Conservation (phyloP, 2,888 invertebrate genomes). For the Anaspis maculata region DNA sequence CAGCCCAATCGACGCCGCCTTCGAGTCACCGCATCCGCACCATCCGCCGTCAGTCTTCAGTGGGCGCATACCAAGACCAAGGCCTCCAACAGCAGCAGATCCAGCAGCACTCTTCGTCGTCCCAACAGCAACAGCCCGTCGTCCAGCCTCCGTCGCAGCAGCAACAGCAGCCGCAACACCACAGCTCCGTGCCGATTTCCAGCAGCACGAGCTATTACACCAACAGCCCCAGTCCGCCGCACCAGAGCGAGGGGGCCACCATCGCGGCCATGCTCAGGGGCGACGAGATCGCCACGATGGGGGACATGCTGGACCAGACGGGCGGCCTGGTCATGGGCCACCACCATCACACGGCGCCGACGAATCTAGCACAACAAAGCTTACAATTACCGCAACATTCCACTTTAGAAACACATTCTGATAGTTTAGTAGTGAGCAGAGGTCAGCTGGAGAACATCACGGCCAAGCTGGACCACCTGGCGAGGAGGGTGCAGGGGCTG, state of each 20-base stretch:
- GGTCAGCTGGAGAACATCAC: constrained; percentile 48
- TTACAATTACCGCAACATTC: constrained; percentile 30
- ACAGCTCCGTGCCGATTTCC: constrained; percentile 37
- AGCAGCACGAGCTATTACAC: constrained; percentile 51
- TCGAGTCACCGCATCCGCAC: constrained; percentile 50
- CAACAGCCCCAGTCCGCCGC: constrained; percentile 55
- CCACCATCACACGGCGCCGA: constrained; percentile 19
- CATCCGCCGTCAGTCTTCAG: constrained; percentile 54
- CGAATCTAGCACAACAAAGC: too few relatives aligned
- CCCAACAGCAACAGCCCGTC: too few relatives aligned
- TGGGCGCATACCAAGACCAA: constrained; percentile 53
- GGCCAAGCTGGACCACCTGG: constrained; percentile 58
- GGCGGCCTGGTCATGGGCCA: too few relatives aligned
- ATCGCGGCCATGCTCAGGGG: too few relatives aligned
- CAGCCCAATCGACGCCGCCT: constrained; percentile 57
- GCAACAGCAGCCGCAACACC: too few relatives aligned
- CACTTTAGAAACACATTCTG: constrained; percentile 35
- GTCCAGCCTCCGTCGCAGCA: constrained; percentile 17
- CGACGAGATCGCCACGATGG: too few relatives aligned
- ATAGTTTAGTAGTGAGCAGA: constrained; percentile 37
- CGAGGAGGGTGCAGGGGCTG: constrained; percentile 59
- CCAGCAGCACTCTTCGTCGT: too few relatives aligned
- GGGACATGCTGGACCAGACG: constrained; percentile 2
- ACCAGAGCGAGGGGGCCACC: constrained; percentile 32
- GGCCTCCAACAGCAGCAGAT: too few relatives aligned